Percentiles rank a stretch among this genome's conserved stretches.
Evolutionary conservation across 2,797 vertebrate species (phyloP).

Genomic region (Acanthiza pusilla): DNA sequence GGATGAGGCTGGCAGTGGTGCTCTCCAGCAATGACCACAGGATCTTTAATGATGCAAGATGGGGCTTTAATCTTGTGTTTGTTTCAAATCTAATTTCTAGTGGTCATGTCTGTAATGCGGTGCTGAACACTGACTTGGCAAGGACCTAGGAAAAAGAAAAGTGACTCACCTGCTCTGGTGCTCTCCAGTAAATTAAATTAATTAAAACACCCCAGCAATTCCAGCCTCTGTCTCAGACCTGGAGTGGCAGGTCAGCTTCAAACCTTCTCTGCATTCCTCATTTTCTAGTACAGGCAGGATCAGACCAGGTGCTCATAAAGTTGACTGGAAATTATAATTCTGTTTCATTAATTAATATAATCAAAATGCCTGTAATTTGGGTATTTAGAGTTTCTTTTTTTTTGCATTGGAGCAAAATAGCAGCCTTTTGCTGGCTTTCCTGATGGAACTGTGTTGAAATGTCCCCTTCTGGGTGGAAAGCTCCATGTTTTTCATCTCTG

Average conservation of each 20-base stretch:
- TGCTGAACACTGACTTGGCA: not conserved
- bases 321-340: not conserved
- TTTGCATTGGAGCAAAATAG: not conserved
- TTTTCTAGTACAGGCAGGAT: not conserved
- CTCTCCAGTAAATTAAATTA: conserved; percentile 2
- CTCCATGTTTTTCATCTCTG: not conserved
- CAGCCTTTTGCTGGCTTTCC: not conserved
- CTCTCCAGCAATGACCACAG: not conserved
- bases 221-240: not conserved
- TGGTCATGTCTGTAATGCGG: not conserved
- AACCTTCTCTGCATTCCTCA: rapidly evolving
- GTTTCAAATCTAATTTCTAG: not conserved
- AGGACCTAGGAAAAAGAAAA: not conserved
- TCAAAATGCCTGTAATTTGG: not conserved
- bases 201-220: not conserved
- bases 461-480: not conserved
- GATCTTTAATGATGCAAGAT: not conserved
- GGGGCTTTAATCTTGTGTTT: not conserved
- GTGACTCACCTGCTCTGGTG: not conserved
- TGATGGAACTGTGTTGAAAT: not conserved
- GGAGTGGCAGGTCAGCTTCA: not conserved
- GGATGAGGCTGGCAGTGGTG: not conserved
- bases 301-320: not conserved
- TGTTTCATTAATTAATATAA: not conserved
- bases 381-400: not conserved